Conservation (phyloP, 2,797 vertebrate species). For the Leptoclinus maculatus region DNA sequence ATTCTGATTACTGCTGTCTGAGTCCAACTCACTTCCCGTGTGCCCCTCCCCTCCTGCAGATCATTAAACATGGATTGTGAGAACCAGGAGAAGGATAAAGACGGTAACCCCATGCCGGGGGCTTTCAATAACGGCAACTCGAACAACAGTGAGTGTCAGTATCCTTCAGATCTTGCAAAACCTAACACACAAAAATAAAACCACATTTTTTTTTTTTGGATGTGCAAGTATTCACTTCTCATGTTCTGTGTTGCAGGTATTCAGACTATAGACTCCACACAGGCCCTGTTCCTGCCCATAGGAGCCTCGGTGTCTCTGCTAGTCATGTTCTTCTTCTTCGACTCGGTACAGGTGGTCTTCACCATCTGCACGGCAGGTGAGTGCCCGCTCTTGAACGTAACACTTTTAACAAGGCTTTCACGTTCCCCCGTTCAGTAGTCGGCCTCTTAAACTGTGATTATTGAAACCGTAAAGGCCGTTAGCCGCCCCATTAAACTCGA, state of each 20-base stretch:
- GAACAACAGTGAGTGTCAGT: constrained; percentile 93
- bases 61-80: constrained; percentile 99
- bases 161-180: background rate
- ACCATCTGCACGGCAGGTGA: constrained; percentile 99
- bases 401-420: constrained; percentile 17
- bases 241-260: constrained; percentile 87
- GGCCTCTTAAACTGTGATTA: constrained; percentile 18
- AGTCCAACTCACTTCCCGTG: background rate
- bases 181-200: background rate
- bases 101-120: constrained; percentile 85
- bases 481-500: constrained; percentile 37
- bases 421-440: constrained; percentile 25
- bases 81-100: constrained; percentile 99
- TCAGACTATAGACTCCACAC: constrained; percentile 99
- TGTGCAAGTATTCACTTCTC: background rate
- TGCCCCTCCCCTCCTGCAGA: constrained; percentile 74
- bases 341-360: constrained; percentile 99
- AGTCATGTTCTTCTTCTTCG: constrained; percentile 99
- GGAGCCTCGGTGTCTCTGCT: constrained; percentile 98
- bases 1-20: background rate
- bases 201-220: background rate
- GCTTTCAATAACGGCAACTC: constrained; percentile 93
- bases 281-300: constrained; percentile 97
- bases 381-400: background rate
- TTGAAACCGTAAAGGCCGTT: constrained; percentile 48